phyloP scores from a whole-genome alignment of 2,113 vertebrate genomes.

The Ancistrus triradiatus region DNA sequence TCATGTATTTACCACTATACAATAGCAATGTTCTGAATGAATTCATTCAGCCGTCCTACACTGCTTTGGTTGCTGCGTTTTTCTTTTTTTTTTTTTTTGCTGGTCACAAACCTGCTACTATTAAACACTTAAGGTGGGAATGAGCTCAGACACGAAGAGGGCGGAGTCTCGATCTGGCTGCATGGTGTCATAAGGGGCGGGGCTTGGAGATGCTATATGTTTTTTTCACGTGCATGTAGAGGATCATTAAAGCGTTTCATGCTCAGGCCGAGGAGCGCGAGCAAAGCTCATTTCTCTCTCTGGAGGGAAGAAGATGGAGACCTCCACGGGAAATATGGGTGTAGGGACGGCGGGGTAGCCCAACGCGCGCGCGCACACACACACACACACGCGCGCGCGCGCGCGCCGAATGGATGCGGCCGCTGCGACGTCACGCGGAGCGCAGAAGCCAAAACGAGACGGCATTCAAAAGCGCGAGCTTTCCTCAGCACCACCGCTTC shows the following conservation, averaged over 20 bases:
- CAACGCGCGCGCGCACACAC: slow-evolving; percentile 47
- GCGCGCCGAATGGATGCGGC: slow-evolving; percentile 81
- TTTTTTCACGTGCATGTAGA: slow-evolving; percentile 60
- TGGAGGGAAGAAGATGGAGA: slow-evolving; percentile 50
- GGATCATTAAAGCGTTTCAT: slow-evolving; percentile 62
- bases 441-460: slow-evolving; percentile 62
- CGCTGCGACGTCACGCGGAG: slow-evolving; percentile 73
- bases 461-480: slow-evolving; percentile 62
- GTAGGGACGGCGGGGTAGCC: slow-evolving; percentile 62
- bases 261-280: slow-evolving; percentile 42
- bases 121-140: slow-evolving; percentile 1
- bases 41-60: not conserved
- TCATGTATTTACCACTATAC: too few species aligned
- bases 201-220: slow-evolving; percentile 66
- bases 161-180: slow-evolving; percentile 63
- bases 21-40: too few species aligned
- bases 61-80: not conserved
- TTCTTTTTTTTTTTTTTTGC: too few species aligned
- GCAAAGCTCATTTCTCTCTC: slow-evolving; percentile 48
- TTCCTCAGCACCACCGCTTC: slow-evolving; percentile 37
- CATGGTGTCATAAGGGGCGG: slow-evolving; percentile 68
- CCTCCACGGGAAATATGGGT: slow-evolving; percentile 64
- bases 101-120: not conserved
- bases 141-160: slow-evolving; percentile 48
- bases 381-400: slow-evolving; percentile 48